Evolutionary conservation across 2,113 vertebrate species (phyloP), one percentile per base, ranked within the genome.

Genomic region (Lates calcarifer): DNA sequence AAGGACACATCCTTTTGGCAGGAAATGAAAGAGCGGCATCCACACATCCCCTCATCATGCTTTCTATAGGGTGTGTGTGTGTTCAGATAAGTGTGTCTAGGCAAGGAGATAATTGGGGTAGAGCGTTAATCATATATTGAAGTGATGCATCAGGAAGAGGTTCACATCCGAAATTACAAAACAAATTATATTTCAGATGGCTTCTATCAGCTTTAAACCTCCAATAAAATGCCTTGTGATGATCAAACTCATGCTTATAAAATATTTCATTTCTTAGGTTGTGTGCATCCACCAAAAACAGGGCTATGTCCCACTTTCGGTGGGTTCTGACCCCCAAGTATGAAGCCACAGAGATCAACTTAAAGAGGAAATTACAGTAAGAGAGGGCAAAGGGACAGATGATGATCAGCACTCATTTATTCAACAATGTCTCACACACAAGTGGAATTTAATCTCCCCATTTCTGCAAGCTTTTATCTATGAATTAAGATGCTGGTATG

Each of bases 1-100:
- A 77, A 70, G 33, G 82, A 64, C 83, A 85, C 74, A 65, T 74
- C 51, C 45, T 81, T 84, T 82, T 83, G 79, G 83, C 61, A 90
- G 63, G 35, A 87, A 79, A 89, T 87, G 58, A 91, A 89, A 82
- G 81, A 39, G 47, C 55, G 51, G 60, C 73, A 71, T 68, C 61
- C 3, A 49, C 67, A 72, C 69, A 64, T 58, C 58, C 72, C 66
- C 29, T 78, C 33, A 68, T 53, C 51, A 2, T 13, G 57, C 41
- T 51, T 31, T 79, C 60, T 76, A 47, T 66, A 70, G 60, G 31
- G 20, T 60, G 49, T 56, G 68, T 2, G 0, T 63, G 66, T 78
- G 56, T 18, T 62, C 26, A 51, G n/a, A 53, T 56, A 55, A 71
- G 66, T 75, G 62, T 49, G 67, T 83, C 33, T 1, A 18, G 33